These are phyloP conservation scores for Anarhynchus alexandrinus DNA, from an alignment of 2,113 vertebrate species.

Conservation along the genomic window DNA sequence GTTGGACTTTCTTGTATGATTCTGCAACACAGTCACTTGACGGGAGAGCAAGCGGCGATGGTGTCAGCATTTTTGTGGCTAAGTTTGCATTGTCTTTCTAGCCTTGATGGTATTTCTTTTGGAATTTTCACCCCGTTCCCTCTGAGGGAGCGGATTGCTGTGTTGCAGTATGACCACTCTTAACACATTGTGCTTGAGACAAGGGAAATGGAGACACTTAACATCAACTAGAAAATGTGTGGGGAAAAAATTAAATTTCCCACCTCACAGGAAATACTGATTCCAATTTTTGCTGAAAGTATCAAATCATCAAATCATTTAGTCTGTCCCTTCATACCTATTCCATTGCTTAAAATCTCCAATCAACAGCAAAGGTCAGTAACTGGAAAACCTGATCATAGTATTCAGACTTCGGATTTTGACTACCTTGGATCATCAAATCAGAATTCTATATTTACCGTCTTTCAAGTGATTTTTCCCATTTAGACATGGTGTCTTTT, in stretches of 20 bases:
- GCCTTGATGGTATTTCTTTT: neutral
- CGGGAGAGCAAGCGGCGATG: neutral
- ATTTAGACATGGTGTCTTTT: neutral
- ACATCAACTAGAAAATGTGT: neutral
- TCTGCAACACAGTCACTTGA: neutral
- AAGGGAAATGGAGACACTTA: neutral
- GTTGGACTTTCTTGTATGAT: neutral
- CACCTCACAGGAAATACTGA: neutral
- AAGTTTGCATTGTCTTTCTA: neutral
- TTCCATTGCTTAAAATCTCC: neutral
- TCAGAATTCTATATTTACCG: neutral
- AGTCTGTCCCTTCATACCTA: neutral
- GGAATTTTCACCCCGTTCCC: neutral
- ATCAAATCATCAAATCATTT: neutral
- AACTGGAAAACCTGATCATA: neutral
- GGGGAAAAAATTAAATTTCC: neutral
- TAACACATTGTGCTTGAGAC: neutral
- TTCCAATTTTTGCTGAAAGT: neutral
- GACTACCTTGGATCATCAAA: neutral
- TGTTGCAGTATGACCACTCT: neutral
- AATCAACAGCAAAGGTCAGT: neutral
- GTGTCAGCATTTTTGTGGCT: neutral
- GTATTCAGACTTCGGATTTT: neutral
- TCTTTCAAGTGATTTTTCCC: neutral
- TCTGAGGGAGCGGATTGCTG: neutral